Percentiles rank a stretch among this genome's conserved stretches.
Evolutionary conservation across 2,113 vertebrate genomes (phyloP).

Genomic region (Parus major): DNA sequence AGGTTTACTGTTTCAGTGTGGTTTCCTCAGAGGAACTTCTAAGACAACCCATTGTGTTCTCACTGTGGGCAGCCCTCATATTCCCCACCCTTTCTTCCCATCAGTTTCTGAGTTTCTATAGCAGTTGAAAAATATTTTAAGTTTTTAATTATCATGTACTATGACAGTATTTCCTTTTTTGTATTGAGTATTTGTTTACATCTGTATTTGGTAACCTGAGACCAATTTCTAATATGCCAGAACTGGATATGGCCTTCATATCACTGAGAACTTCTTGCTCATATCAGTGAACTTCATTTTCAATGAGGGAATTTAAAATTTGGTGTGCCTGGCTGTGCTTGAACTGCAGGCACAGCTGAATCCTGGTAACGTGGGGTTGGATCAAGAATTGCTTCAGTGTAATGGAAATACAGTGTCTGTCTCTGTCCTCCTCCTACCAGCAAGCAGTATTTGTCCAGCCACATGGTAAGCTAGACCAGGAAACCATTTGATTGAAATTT

Average conservation of each 20-base stretch:
- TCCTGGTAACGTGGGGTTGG: fast-evolving
- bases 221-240: neutral
- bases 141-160: fast-evolving
- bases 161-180: neutral
- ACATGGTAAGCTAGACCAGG: neutral
- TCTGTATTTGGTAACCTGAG: neutral
- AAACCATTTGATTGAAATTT: neutral
- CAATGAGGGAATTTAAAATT: neutral
- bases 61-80: neutral
- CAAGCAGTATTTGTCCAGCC: neutral
- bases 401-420: neutral
- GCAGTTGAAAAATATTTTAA: neutral
- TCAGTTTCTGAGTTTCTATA: neutral
- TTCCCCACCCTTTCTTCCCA: neutral
- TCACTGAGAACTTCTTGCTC: no score
- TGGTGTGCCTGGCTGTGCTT: fast-evolving
- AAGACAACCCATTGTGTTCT: neutral
- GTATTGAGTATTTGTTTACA: neutral
- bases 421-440: neutral
- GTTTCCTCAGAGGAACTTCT: constrained; percentile 16
- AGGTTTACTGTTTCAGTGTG: neutral
- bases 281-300: neutral
- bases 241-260: neutral
- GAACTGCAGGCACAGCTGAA: neutral
- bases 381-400: neutral